Conservation (phyloP, 2,797 vertebrate species). For the Pipistrellus pygmaeus region DNA sequence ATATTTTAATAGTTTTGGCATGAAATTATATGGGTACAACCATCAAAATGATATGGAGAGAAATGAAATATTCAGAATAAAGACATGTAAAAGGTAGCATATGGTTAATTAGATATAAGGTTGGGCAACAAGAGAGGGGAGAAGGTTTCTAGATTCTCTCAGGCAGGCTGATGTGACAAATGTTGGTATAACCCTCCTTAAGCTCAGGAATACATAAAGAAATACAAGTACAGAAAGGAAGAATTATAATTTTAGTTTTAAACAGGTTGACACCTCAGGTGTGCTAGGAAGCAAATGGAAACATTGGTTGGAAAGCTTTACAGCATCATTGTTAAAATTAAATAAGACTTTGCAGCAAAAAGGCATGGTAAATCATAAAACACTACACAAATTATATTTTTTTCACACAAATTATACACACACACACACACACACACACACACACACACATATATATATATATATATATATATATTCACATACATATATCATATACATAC, state of each 20-base stretch:
- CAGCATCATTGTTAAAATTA: neutral
- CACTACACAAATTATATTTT: too few relatives aligned
- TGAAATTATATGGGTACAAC: neutral
- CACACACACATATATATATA: neutral
- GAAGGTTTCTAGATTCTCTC: neutral
- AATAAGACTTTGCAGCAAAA: neutral
- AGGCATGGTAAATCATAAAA: neutral
- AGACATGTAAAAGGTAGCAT: neutral
- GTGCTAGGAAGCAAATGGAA: neutral
- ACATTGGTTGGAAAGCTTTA: neutral
- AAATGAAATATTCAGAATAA: neutral
- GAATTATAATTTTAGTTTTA: constrained; percentile 1
- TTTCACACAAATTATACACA: too few relatives aligned
- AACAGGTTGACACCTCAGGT: neutral
- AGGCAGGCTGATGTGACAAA: neutral
- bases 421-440: neutral
- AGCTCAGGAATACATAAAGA: neutral
- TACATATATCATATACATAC: neutral
- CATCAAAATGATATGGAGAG: neutral
- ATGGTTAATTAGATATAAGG: neutral
- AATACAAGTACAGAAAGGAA: neutral
- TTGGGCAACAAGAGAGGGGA: neutral
- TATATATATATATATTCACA: neutral
- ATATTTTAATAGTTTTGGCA: neutral
- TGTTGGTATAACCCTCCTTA: neutral